Conservation (phyloP, 2,797 vertebrate species). For the Neosilurus mollespiculum region DNA sequence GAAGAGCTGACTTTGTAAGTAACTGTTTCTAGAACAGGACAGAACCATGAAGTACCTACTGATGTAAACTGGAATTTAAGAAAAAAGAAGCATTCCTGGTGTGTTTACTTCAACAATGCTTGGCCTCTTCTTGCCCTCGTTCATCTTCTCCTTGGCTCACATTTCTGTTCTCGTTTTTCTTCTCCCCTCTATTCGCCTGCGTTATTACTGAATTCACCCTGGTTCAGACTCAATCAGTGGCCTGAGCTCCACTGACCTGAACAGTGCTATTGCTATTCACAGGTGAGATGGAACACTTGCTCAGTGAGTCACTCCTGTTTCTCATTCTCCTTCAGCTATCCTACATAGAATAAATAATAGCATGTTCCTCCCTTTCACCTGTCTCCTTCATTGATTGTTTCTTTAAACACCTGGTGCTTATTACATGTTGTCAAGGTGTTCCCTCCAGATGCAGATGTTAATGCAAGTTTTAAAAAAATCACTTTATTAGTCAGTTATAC, state of each 20-base stretch:
- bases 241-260: slow-evolving; percentile 23
- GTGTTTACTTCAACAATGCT: background rate
- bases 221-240: slow-evolving; percentile 47
- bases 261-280: slow-evolving; percentile 21
- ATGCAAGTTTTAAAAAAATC: background rate
- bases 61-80: background rate
- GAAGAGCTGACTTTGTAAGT: background rate
- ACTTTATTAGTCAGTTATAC: background rate
- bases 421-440: slow-evolving; percentile 13
- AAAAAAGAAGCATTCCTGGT: background rate
- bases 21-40: background rate
- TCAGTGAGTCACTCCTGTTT: slow-evolving; percentile 26
- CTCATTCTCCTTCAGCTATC: slow-evolving; percentile 10
- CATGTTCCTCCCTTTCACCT: slow-evolving; percentile 11
- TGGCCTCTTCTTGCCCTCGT: slow-evolving; percentile 56
- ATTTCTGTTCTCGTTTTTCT: slow-evolving; percentile 8
- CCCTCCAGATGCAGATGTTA: background rate
- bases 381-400: slow-evolving; percentile 36
- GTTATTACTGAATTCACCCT: slow-evolving; percentile 14
- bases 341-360: slow-evolving; percentile 34
- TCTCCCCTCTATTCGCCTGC: background rate
- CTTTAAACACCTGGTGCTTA: slow-evolving; percentile 11
- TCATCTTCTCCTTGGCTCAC: slow-evolving; percentile 10
- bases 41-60: background rate
- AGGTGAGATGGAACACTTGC: slow-evolving; percentile 33